These are phyloP conservation scores for Hassar affinis DNA, from an alignment of 2,113 vertebrate genomes.

Conservation along the genomic window DNA sequence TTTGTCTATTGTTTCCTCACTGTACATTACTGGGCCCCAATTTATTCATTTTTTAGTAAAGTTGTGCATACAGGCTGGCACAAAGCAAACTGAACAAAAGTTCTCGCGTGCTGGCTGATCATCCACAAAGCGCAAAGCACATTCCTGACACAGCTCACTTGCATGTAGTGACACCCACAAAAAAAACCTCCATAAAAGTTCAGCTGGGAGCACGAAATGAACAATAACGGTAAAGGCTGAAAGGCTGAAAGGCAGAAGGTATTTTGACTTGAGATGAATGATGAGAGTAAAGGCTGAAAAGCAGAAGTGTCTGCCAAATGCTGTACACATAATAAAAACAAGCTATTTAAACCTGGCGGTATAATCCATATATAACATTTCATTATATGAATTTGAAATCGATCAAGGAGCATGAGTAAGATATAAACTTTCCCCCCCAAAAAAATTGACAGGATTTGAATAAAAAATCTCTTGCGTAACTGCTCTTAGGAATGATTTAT, in stretches of 20 bases:
- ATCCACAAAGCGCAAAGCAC: neutral
- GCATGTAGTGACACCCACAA: neutral
- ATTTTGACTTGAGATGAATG: neutral
- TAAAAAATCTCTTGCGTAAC: too few species aligned
- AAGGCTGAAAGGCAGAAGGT: neutral
- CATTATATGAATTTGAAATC: too few species aligned
- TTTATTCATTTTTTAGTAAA: neutral
- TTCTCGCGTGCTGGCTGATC: neutral
- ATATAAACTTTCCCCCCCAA: too few species aligned
- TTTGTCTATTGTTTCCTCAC: neutral
- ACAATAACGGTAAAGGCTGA: neutral
- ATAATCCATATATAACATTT: too few species aligned
- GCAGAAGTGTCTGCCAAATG: neutral
- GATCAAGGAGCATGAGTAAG: too few species aligned
- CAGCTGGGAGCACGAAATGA: neutral
- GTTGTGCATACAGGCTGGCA: neutral
- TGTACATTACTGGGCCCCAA: neutral
- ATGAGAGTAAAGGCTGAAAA: neutral
- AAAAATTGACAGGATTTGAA: too few species aligned
- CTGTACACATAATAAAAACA: neutral
- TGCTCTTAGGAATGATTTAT: too few species aligned
- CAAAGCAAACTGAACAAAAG: neutral
- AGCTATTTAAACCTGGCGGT: too few species aligned
- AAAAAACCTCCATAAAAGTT: neutral
- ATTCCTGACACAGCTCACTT: neutral